Evolutionary conservation across 2,113 vertebrate genomes (phyloP).

Genomic region (Scartelaos histophorus): DNA sequence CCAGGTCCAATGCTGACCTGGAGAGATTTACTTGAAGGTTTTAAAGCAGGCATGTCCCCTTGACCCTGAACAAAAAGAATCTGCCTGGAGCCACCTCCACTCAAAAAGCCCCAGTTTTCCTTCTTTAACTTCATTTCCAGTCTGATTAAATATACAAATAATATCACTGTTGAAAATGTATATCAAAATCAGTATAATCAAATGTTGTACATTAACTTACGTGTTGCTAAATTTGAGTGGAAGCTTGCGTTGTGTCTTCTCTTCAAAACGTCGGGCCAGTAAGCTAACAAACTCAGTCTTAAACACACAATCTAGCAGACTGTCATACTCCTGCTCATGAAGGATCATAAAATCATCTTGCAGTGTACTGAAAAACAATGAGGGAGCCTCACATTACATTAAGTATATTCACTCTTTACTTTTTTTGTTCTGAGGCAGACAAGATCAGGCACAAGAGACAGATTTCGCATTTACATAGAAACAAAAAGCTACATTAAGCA

Average conservation of each 20-base stretch:
- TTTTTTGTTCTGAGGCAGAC: not conserved
- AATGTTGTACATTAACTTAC: slow-evolving; percentile 76
- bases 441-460: slow-evolving; percentile 35
- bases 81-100: slow-evolving; percentile 87
- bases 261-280: slow-evolving; percentile 88
- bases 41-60: slow-evolving; percentile 84
- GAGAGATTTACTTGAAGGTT: slow-evolving; percentile 91
- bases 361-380: slow-evolving; percentile 78
- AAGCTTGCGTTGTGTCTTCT: slow-evolving; percentile 91
- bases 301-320: slow-evolving; percentile 91
- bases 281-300: slow-evolving; percentile 97
- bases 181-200: not conserved
- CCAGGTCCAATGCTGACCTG: slow-evolving; percentile 96
- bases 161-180: not conserved
- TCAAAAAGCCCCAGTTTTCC: slow-evolving; percentile 96
- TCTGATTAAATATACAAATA: slow-evolving; percentile 64
- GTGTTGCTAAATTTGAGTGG: slow-evolving; percentile 94
- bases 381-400: not conserved
- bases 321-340: slow-evolving; percentile 96
- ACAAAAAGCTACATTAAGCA: slow-evolving; percentile 45
- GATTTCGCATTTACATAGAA: slow-evolving; percentile 55
- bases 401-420: not conserved
- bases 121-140: slow-evolving; percentile 97
- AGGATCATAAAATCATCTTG: slow-evolving; percentile 93
- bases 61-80: slow-evolving; percentile 89